A percentile compares a stretch with the other conserved stretches of the same genome.
phyloP scores from a whole-genome alignment of 2,888 invertebrate genomes.

The Baccha elongata region DNA sequence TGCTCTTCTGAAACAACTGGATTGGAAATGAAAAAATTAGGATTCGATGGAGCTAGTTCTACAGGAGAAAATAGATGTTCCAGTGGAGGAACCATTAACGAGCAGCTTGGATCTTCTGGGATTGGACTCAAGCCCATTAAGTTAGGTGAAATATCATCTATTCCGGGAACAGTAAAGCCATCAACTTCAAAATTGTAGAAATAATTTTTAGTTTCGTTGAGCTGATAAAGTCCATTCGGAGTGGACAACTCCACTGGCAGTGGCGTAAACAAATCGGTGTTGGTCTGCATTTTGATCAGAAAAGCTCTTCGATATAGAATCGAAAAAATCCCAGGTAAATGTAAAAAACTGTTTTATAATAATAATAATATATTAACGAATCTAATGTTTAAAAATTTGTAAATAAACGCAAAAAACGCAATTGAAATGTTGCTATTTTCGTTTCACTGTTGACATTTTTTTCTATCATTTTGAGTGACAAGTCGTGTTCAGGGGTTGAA shows the following conservation, averaged over 20 bases:
- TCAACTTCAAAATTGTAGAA: conserved; percentile 57
- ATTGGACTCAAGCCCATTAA: conserved; percentile 49
- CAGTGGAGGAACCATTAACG: conserved; percentile 24
- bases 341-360: no score
- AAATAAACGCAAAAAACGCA: no score
- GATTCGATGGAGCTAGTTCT: background rate
- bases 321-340: no score
- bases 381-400: no score
- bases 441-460: no score
- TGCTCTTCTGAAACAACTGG: background rate
- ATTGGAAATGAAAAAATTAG: background rate
- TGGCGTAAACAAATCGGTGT: conserved; percentile 52
- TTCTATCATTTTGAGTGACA: no score
- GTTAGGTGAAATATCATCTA: conserved; percentile 36
- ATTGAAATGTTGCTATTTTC: no score
- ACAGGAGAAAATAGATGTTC: conserved; percentile 51
- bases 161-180: conserved; percentile 53
- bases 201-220: conserved; percentile 45
- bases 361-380: no score
- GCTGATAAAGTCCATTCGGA: conserved; percentile 48
- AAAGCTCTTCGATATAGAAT: no score
- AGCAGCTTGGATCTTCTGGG: conserved; percentile 37
- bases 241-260: conserved; percentile 51
- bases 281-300: conserved; percentile 42
- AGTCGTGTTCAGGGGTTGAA: no score